These are phyloP conservation scores for Pyralis farinalis DNA, from an alignment of 2,888 invertebrate species.

Conservation along the genomic window DNA sequence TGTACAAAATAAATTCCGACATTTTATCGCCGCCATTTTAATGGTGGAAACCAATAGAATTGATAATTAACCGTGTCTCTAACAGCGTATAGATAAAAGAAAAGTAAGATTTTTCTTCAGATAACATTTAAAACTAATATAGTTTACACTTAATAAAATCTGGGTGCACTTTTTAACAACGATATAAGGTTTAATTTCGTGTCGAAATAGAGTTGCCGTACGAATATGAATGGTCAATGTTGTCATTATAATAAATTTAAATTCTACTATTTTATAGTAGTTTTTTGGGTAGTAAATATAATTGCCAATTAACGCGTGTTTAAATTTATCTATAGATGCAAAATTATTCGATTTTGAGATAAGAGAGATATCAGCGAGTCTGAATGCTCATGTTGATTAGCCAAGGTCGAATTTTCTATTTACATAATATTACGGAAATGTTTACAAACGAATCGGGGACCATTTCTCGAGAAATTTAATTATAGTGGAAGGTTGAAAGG, in stretches of 20 bases:
- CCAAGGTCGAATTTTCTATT: not conserved
- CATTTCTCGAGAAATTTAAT: no score
- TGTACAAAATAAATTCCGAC: constrained; percentile 9
- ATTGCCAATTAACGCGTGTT: not conserved
- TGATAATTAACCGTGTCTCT: constrained; percentile 12
- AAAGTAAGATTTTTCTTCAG: constrained; percentile 13
- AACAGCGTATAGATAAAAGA: constrained; percentile 13
- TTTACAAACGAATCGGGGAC: not conserved
- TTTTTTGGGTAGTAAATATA: not conserved
- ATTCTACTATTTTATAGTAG: not conserved
- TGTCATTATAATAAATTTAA: not conserved
- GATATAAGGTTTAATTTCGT: no score
- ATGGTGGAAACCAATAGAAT: constrained; percentile 9
- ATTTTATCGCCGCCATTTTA: constrained; percentile 6
- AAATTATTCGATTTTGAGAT: not conserved
- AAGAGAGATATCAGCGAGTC: not conserved
- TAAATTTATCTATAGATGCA: not conserved
- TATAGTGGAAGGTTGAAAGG: no score
- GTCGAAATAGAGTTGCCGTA: not conserved
- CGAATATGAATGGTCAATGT: not conserved
- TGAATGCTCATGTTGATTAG: not conserved
- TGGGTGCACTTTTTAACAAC: no score
- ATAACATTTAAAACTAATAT: not conserved
- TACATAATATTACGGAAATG: not conserved
- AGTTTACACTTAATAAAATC: no score